Evolutionary conservation across 2,113 vertebrate genomes (phyloP), one percentile per base, ranked within the genome.

Genomic region (Bubo scandiacus): DNA sequence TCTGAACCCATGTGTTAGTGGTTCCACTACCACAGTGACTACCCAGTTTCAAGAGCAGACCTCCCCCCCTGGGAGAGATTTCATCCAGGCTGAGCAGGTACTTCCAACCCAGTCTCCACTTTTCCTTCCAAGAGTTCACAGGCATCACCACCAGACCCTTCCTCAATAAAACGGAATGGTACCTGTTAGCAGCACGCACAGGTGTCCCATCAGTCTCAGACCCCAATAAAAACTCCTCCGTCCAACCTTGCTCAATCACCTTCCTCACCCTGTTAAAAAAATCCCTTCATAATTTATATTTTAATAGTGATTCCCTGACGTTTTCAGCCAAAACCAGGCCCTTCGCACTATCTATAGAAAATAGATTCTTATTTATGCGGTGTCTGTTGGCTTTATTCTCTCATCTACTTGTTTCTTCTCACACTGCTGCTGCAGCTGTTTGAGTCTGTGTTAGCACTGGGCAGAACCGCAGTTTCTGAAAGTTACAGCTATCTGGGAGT

Each of bases 81-180:
- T 78, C 59, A 57, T 5, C 10, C 20, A 36, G 51, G 49, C 22
- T 22, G 26, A 59, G 68, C 51, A 92, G 43, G 30, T 14, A 25
- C 32, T 15, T 86, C 47, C 26, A 73, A 19, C 10, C 5, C 43
- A 68, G 30, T 34, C 29, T 58, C 29, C 13, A 0, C 34, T 21
- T 36, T 62, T 22, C 30, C 19, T 63, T 58, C 49, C n/a, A 20
- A 15, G 11, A 21, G 8, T 9, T 38, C 32, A 22, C 19, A 21
- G 12, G 12, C 1, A 9, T 40, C 15, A 17, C 34, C 34, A 6
- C 29, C 34, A 6, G 4, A 2, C 5, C 12, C 11, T 15, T 29
- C 29, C 65, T 58, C 72, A 30, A 3, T 5, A 14, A 42, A 55
- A 81, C 1, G 4, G 47, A 61, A 20, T 0, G 0, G 45, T 12